Percentiles rank a stretch among this genome's conserved stretches.
phyloP scores from a whole-genome alignment of 2,113 vertebrate species.

The Catharus minimus region DNA sequence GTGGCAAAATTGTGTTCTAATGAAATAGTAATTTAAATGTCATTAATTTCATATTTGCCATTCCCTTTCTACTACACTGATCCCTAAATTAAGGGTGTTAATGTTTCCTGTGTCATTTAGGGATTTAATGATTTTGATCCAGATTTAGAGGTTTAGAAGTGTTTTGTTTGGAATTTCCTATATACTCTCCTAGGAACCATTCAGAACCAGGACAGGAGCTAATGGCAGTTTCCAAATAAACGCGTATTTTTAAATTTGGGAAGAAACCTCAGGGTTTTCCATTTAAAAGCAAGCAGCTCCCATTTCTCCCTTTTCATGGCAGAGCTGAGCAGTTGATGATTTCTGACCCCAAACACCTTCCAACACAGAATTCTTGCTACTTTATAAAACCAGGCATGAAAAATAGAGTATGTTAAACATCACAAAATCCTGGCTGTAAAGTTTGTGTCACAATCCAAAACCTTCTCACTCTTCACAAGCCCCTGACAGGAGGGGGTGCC shows the following conservation, averaged over 20 bases:
- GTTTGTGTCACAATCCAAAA: background rate
- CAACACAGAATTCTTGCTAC: background rate
- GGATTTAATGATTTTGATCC: conserved; percentile 50
- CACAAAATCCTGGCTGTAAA: background rate
- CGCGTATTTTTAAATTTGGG: background rate
- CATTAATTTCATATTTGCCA: conserved; percentile 75
- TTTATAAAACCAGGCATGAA: background rate
- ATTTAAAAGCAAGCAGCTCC: background rate
- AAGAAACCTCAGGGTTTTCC: background rate
- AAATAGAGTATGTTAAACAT: background rate
- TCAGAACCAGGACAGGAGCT: background rate
- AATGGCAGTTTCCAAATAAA: background rate
- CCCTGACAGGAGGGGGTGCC: background rate
- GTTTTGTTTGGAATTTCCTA: background rate
- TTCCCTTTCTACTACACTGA: conserved; percentile 65
- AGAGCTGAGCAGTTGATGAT: background rate
- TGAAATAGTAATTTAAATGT: conserved; percentile 74
- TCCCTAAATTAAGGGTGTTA: conserved; percentile 56
- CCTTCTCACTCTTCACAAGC: background rate
- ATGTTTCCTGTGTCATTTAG: conserved; percentile 23
- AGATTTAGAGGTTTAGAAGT: conserved; percentile 6
- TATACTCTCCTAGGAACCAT: background rate
- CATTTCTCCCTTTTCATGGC: background rate
- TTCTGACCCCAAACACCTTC: background rate
- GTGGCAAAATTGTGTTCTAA: conserved; percentile 69